phyloP scores from a whole-genome alignment of 2,888 invertebrate species.

The Ochropleura plecta region DNA sequence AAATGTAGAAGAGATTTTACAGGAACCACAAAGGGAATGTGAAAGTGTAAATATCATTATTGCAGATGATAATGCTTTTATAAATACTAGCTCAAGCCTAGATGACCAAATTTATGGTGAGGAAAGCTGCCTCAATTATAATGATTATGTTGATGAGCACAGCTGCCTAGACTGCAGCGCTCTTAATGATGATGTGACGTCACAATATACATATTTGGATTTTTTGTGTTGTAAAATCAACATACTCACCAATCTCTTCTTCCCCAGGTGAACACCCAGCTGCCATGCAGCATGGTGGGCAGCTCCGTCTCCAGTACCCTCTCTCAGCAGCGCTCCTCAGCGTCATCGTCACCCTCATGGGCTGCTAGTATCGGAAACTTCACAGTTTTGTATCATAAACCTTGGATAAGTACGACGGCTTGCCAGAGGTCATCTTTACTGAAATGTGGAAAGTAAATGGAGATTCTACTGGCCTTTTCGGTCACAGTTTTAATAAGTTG shows the following conservation, averaged over 20 bases:
- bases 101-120: too few relatives aligned
- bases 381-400: constrained; percentile 55
- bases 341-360: constrained; percentile 91
- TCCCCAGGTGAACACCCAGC: constrained; percentile 95
- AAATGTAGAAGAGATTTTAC: too few relatives aligned
- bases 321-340: constrained; percentile 93
- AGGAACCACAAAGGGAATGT: too few relatives aligned
- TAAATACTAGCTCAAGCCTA: too few relatives aligned
- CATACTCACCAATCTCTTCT: constrained; percentile 32
- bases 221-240: too few relatives aligned
- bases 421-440: neutral
- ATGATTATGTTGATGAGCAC: too few relatives aligned
- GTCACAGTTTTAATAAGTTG: neutral
- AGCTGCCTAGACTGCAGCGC: too few relatives aligned
- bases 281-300: constrained; percentile 96
- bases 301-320: constrained; percentile 93
- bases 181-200: too few relatives aligned
- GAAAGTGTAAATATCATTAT: too few relatives aligned
- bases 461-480: neutral
- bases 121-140: too few relatives aligned
- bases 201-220: too few relatives aligned
- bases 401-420: constrained; percentile 36
- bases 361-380: constrained; percentile 82
- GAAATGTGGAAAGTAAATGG: constrained; percentile 7
- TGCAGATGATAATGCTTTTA: too few relatives aligned